These are phyloP conservation scores for Agrochola circellaris DNA, from an alignment of 2,888 invertebrate species.

Conservation along the genomic window DNA sequence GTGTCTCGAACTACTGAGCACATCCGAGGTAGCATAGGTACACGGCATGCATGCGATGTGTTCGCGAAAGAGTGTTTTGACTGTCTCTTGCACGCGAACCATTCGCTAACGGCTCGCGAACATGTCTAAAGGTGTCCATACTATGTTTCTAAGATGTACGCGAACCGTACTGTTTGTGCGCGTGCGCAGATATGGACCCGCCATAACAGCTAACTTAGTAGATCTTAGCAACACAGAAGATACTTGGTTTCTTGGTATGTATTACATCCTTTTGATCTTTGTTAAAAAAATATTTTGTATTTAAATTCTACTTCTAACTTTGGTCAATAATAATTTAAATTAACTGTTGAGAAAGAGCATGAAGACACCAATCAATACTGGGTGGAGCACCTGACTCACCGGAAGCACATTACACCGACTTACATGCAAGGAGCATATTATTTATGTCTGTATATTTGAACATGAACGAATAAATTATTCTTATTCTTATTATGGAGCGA, in stretches of 20 bases:
- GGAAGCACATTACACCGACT: background rate
- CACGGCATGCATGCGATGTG: too few species aligned
- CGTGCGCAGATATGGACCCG: too few species aligned
- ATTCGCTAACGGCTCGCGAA: too few species aligned
- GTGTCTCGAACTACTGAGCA: too few species aligned
- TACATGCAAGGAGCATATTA: background rate
- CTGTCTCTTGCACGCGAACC: too few species aligned
- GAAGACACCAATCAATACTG: slow-evolving; percentile 10
- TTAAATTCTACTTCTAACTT: background rate
- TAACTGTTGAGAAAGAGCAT: background rate
- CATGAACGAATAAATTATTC: too few species aligned
- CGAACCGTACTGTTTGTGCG: too few species aligned
- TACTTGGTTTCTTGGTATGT: slow-evolving; percentile 12
- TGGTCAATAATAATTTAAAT: background rate
- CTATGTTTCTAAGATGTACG: too few species aligned
- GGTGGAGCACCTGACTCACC: background rate
- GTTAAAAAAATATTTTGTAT: background rate
- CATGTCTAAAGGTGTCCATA: too few species aligned
- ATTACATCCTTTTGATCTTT: background rate
- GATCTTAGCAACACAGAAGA: background rate
- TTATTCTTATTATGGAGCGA: slow-evolving; percentile 1
- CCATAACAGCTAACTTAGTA: background rate
- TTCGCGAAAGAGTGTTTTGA: too few species aligned
- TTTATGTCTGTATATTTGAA: too few species aligned
- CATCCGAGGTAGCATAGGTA: too few species aligned